Base-by-base conservation (phyloP, 2,888 invertebrate species). In the Cistogaster globosa region DNA sequence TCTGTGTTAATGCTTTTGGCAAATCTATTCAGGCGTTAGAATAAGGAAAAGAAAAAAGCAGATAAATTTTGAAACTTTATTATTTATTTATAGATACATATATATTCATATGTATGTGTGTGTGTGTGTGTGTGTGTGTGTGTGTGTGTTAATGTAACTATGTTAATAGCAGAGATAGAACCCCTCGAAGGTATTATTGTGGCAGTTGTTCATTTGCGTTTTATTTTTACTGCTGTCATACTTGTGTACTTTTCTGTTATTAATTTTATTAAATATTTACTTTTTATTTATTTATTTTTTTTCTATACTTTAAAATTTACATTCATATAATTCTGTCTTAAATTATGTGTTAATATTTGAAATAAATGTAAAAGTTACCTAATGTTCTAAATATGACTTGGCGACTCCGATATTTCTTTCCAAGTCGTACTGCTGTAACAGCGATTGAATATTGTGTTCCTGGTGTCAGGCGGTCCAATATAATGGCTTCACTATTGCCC, bases 361-460 rank as follows among this genome's bases (percentile, higher is more conserved):
- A 12, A 16, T 48, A 48, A 48, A 12, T 48, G 16, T 16, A 6
- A n/a, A 16, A 87, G 93, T 94, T 92, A 96, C 96, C 96, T 94
- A 96, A 95, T 87, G 97, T 97, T 94, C 96, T 96, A 95, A 97
- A 97, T 94, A 97, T 96, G 93, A 97, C 96, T 89, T 96, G 96
- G 92, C 96, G 95, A 93, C 97, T 97, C 89, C 96, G 94, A 93
- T 95, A 96, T 92, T 96, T 96, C 90, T 95, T 96, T 83, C 97
- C 96, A 89, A 95, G 95, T 94, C 96, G 95, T 86, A 97, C 95
- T 76, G 97, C 97, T 84, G 97, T 96, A 71, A 97, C 97, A 3
- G 96, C 96, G 86, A 97, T 94, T 89, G 97, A 97, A 92, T 97
- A 97, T 93, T 97, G 97, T 32, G 97, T 97, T 92, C 97, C 96